Percentiles rank a stretch among this genome's conserved stretches.
Evolutionary conservation across 2,113 vertebrate species (phyloP).

Genomic region (Monarcha castaneiventris): DNA sequence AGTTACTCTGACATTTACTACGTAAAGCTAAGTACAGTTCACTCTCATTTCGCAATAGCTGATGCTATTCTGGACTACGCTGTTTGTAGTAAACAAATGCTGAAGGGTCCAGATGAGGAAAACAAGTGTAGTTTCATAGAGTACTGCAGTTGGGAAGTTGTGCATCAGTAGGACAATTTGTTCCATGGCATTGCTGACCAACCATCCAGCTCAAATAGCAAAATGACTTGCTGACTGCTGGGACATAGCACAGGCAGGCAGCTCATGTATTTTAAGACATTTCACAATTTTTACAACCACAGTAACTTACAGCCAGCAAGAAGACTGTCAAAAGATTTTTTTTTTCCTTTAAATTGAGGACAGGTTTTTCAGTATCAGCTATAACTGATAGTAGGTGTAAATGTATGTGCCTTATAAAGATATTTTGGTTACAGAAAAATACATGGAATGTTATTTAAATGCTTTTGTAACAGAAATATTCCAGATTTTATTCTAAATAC

Average conservation of each 20-base stretch:
- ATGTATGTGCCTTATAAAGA: slow-evolving; percentile 19
- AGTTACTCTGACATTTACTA: background rate
- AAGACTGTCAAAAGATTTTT: background rate
- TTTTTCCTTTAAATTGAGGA: background rate
- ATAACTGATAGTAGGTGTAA: background rate
- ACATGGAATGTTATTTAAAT: background rate
- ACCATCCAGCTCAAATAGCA: background rate
- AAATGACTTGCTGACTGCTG: background rate
- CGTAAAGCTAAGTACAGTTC: background rate
- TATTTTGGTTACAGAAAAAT: background rate
- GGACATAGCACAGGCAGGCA: background rate
- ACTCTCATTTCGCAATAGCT: background rate
- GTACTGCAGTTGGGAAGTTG: background rate
- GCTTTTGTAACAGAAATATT: slow-evolving; percentile 4
- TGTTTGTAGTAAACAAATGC: slow-evolving; percentile 33
- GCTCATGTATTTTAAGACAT: background rate
- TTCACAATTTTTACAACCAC: background rate
- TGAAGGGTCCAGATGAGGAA: background rate
- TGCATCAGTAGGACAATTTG: background rate
- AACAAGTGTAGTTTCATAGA: background rate
- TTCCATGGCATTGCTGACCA: background rate
- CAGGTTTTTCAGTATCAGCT: background rate
- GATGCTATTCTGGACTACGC: background rate
- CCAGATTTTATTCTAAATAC: background rate
- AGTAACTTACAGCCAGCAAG: background rate